Evolutionary conservation across 2,797 vertebrate species (phyloP).

Genomic region (Borostomias antarcticus): DNA sequence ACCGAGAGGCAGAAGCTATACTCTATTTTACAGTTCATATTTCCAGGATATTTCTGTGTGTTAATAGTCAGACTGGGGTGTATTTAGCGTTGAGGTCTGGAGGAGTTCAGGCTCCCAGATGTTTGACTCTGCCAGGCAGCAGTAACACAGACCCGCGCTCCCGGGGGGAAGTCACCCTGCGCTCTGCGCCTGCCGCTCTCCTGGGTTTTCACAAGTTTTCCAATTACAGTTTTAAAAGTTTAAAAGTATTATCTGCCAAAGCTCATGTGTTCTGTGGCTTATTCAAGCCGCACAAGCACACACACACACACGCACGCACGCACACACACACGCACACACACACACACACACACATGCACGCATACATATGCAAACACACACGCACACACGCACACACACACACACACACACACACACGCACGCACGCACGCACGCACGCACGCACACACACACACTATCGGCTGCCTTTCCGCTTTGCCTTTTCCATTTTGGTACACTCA

Average conservation of each 20-base stretch:
- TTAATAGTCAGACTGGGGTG: neutral
- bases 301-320: neutral
- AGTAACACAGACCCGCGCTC: constrained; percentile 10
- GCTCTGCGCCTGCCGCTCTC: constrained; percentile 32
- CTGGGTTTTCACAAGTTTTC: constrained; percentile 51
- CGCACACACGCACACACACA: neutral
- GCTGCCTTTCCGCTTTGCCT: constrained; percentile 35
- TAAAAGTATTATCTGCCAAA: constrained; percentile 63
- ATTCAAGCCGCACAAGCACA: constrained; percentile 47
- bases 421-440: neutral
- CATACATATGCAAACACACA: constrained; percentile 19
- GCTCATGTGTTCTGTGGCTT: constrained; percentile 55
- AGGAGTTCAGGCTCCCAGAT: neutral
- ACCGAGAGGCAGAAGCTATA: neutral
- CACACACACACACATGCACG: too few species aligned
- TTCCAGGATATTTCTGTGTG: neutral
- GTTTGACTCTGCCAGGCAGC: constrained; percentile 27
- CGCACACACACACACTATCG: constrained; percentile 4
- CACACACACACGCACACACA: neutral
- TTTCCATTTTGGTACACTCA: constrained; percentile 57
- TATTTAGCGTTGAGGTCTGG: neutral
- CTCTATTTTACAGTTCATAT: neutral
- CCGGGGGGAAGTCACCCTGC: constrained; percentile 29
- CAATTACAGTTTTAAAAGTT: constrained; percentile 65
- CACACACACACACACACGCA: too few species aligned